phyloP scores from a whole-genome alignment of 2,888 invertebrate genomes.

The Leptopilina drosophilae region DNA sequence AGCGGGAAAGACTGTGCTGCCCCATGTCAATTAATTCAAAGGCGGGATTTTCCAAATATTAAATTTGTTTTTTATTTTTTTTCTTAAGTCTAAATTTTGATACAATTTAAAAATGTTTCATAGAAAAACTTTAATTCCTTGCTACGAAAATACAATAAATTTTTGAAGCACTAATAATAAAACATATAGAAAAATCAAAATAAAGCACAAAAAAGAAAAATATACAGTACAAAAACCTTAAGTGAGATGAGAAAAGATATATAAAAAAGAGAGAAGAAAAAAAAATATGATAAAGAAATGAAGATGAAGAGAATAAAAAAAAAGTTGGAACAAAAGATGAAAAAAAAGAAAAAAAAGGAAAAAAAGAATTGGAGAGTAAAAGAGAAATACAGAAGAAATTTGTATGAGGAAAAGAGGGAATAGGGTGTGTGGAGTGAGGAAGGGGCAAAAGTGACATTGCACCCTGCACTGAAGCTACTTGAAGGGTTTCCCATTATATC shows the following conservation, averaged over 20 bases:
- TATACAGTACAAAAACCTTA: background rate
- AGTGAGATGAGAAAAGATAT: background rate
- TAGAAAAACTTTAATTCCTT: too few species aligned
- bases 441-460: constrained; percentile 45
- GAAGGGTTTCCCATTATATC: constrained; percentile 76
- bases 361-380: background rate
- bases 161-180: background rate
- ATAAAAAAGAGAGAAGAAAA: background rate
- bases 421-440: constrained; percentile 27
- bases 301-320: background rate
- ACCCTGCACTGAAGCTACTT: constrained; percentile 67
- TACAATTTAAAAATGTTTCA: too few species aligned
- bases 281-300: background rate
- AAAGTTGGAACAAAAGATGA: background rate
- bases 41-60: too few species aligned
- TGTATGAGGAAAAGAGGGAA: constrained; percentile 11
- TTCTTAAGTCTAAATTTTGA: too few species aligned
- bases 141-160: too few species aligned
- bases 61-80: too few species aligned
- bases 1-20: too few species aligned
- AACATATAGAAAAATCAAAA: background rate
- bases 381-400: constrained; percentile 55
- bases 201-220: background rate
- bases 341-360: background rate
- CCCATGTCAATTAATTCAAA: too few species aligned